Evolutionary conservation across 2,797 vertebrate species (phyloP).

Genomic region (Chelon auratus): DNA sequence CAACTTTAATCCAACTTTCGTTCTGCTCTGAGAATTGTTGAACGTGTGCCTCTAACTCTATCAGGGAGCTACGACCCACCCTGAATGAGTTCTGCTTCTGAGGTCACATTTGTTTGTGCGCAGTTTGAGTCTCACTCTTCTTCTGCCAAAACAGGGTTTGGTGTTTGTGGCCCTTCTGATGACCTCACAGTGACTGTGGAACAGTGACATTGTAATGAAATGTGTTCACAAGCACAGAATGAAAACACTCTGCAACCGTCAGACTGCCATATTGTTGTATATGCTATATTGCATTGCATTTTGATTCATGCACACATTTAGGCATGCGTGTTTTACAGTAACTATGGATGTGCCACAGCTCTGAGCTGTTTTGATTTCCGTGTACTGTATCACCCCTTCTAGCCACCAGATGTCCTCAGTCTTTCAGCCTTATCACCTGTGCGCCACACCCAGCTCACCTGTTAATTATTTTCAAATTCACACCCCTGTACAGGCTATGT

Average conservation of each 20-base stretch:
- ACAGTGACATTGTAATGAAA: conserved; percentile 25
- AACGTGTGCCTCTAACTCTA: conserved; percentile 38
- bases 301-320: too few species aligned
- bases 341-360: too few species aligned
- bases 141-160: conserved; percentile 28
- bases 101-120: conserved; percentile 41
- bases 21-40: conserved; percentile 21
- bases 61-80: conserved; percentile 8
- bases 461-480: too few species aligned
- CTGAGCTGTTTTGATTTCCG: too few species aligned
- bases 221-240: conserved; percentile 42
- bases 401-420: too few species aligned
- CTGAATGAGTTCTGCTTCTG: conserved; percentile 41
- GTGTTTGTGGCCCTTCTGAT: not conserved
- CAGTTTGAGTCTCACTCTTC: conserved; percentile 20
- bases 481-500: too few species aligned
- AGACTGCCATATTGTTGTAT: not conserved
- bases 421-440: too few species aligned
- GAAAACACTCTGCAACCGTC: conserved; percentile 47
- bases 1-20: conserved; percentile 20
- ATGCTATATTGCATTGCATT: not conserved
- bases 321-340: too few species aligned
- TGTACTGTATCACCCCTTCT: too few species aligned
- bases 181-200: conserved; percentile 20
- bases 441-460: too few species aligned